phyloP scores from a whole-genome alignment of 2,113 vertebrate genomes.

The Amblyornis subalaris region DNA sequence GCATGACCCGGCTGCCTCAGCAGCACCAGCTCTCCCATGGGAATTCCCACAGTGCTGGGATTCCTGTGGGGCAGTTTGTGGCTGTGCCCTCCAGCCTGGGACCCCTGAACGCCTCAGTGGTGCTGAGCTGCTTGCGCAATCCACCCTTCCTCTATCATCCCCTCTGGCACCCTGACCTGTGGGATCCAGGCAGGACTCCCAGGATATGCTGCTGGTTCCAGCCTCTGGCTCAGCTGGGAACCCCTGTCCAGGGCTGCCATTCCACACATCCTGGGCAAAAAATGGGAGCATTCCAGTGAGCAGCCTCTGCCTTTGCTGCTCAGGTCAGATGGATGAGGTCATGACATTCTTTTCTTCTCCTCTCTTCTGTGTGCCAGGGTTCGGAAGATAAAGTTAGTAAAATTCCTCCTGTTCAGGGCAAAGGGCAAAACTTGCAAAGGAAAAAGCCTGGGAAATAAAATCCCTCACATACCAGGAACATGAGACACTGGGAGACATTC shows the following conservation, averaged over 20 bases:
- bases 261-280: not conserved
- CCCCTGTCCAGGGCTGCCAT: rapidly evolving
- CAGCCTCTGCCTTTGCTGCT: not conserved
- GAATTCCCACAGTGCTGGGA: not conserved
- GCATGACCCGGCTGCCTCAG: rapidly evolving
- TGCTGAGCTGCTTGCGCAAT: rapidly evolving
- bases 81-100: not conserved
- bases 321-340: not conserved
- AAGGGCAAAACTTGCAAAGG: not conserved
- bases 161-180: rapidly evolving
- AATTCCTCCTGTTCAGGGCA: slow-evolving; percentile 2
- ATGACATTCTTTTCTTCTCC: not conserved
- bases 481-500: rapidly evolving
- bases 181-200: not conserved
- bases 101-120: rapidly evolving
- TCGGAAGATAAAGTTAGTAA: not conserved
- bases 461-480: not conserved
- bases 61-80: rapidly evolving
- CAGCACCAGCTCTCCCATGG: rapidly evolving
- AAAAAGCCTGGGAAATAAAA: not conserved
- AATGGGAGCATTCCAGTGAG: rapidly evolving
- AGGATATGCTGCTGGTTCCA: not conserved
- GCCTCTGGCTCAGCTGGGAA: not conserved
- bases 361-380: not conserved
- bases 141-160: rapidly evolving